A percentile compares a stretch with the other conserved stretches of the same genome.
These are phyloP conservation scores for Cichladusa arquata DNA, from an alignment of 2,113 vertebrate genomes.

Conservation along the genomic window DNA sequence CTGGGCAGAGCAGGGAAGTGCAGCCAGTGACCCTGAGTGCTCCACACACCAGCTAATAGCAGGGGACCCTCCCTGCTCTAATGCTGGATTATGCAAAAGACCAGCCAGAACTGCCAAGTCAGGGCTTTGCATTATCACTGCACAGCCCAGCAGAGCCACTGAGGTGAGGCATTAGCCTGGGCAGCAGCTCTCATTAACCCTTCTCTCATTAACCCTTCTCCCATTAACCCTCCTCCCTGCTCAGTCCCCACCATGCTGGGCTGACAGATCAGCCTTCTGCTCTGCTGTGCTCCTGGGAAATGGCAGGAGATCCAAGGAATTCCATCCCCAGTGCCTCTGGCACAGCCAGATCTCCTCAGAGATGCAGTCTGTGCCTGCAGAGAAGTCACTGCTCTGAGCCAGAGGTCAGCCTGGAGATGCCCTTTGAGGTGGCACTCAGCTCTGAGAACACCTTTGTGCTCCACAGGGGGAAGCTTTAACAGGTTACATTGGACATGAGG, in stretches of 20 bases:
- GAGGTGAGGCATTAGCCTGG: neutral
- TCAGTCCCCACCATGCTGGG: neutral
- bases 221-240: neutral
- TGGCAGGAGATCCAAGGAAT: neutral
- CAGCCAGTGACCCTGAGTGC: neutral
- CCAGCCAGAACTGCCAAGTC: neutral
- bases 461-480: neutral
- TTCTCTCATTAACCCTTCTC: neutral
- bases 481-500: fast-evolving
- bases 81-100: constrained; percentile 28
- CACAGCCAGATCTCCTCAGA: neutral
- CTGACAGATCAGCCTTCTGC: neutral
- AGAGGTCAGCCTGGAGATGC: neutral
- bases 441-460: fast-evolving
- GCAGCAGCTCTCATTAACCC: neutral
- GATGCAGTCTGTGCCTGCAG: neutral
- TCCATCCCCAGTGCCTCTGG: neutral
- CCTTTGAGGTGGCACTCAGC: neutral
- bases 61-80: constrained; percentile 4
- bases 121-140: constrained; percentile 28
- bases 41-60: neutral
- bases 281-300: neutral
- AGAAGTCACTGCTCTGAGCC: neutral
- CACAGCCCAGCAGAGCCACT: neutral
- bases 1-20: neutral